Conservation (phyloP, 2,797 vertebrate genomes). For the Onychomys arenicola region DNA sequence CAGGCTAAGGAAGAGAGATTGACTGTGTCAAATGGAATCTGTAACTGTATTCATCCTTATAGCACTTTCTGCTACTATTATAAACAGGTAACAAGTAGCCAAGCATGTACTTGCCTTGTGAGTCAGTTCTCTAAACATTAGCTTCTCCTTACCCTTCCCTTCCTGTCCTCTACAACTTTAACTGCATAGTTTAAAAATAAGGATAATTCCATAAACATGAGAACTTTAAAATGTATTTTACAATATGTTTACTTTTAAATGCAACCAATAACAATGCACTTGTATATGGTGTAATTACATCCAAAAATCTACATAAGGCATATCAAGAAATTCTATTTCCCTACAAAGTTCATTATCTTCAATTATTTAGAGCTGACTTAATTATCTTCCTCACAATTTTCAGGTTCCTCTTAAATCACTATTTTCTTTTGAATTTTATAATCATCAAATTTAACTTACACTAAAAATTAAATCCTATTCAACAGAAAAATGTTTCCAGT, state of each 20-base stretch:
- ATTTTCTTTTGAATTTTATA: slow-evolving; percentile 33
- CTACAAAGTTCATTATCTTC: slow-evolving; percentile 14
- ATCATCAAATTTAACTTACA: slow-evolving; percentile 37
- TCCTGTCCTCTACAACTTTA: neutral
- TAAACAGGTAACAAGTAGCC: neutral
- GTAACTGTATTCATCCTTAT: slow-evolving; percentile 4
- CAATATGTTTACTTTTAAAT: slow-evolving; percentile 37
- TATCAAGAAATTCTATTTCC: slow-evolving; percentile 34
- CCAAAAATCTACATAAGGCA: neutral
- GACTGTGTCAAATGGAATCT: neutral
- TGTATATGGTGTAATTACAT: neutral
- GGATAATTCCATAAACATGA: neutral
- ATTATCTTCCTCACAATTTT: slow-evolving; percentile 36
- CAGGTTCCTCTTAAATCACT: neutral
- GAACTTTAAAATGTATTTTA: neutral
- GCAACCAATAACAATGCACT: neutral
- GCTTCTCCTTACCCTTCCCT: neutral
- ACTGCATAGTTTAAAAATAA: neutral
- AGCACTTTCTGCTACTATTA: neutral
- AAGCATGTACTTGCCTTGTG: neutral
- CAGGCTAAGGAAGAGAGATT: neutral
- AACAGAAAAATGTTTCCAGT: slow-evolving; percentile 39
- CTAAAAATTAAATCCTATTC: slow-evolving; percentile 56
- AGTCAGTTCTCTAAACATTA: neutral
- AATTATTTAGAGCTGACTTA: neutral